Evolutionary conservation across 2,797 vertebrate species (phyloP).

Genomic region (Rhinichthys osculus): DNA sequence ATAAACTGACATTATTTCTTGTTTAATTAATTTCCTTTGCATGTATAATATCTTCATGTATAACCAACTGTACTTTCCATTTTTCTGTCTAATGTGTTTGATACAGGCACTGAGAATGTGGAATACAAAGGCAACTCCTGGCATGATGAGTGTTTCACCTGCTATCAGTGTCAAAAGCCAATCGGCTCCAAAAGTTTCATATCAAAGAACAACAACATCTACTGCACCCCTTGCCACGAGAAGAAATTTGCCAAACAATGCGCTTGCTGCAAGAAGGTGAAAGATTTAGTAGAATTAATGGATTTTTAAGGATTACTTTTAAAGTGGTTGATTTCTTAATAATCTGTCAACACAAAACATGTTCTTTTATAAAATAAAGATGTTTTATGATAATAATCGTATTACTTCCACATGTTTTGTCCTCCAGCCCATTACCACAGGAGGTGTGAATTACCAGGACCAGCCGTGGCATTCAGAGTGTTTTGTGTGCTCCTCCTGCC

Average conservation of each 20-base stretch:
- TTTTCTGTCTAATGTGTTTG: not conserved
- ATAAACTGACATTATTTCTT: not conserved
- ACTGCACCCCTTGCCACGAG: slow-evolving; percentile 92
- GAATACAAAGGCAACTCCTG: slow-evolving; percentile 95
- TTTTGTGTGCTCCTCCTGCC: slow-evolving; percentile 92
- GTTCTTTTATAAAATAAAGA: slow-evolving; percentile 3
- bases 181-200: slow-evolving; percentile 94
- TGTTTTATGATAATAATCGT: not conserved
- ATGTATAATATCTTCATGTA: not conserved
- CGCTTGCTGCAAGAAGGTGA: slow-evolving; percentile 91
- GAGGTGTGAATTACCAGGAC: slow-evolving; percentile 96
- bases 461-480: slow-evolving; percentile 95
- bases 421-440: slow-evolving; percentile 89
- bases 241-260: slow-evolving; percentile 94
- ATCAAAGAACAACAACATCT: slow-evolving; percentile 89
- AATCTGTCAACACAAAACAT: not conserved
- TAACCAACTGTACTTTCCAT: not conserved
- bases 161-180: slow-evolving; percentile 89
- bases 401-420: slow-evolving; percentile 18
- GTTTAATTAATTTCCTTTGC: not conserved
- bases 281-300: not conserved
- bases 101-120: slow-evolving; percentile 88
- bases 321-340: not conserved
- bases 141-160: slow-evolving; percentile 97
- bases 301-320: not conserved